Evolutionary conservation across 1,140 invertebrate species (phyloP), one percentile per base, ranked within the genome.

Genomic region (Cyclina sinensis): DNA sequence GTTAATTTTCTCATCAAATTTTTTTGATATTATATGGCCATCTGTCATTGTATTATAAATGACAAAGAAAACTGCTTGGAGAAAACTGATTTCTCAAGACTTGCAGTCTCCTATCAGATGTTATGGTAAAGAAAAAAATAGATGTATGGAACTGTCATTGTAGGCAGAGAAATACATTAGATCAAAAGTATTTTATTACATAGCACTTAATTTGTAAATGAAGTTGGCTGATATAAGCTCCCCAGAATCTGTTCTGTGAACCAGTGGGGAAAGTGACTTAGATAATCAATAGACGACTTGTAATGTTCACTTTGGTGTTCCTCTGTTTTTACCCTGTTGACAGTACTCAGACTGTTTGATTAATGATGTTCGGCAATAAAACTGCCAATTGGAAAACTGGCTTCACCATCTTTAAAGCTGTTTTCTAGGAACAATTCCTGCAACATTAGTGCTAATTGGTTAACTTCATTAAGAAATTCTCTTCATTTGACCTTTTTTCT

Each of bases 131-230:
- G n/a, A n/a, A 24, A 62, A 35, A 70, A 70, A 70, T 39, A 27
- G 12, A 70, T 70, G 37, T 12, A 35, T 18, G 32, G 37, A 70
- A 70, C 48, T 78, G 46, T 78, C 74, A 54, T 78, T 35, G 2
- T 4, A 57, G 43, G 59, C n/a, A 68, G 62, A 65, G 43, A 84
- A 84, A 73, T 84, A 73, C 82, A 73, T 70, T 32, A 70, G 65
- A 76, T 86, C 27, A 76, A 86, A n/a, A 48, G 74, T 78, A 86
- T 86, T 86, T 86, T 78, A 86, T 86, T 76, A 86, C 84, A 59
- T 78, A 65, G 51, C 54, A 86, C 84, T 86, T 86, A 86, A 86
- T 86, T 86, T 86, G 73, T 78, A 86, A 86, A 86, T 86, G 84
- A 86, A 86, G 43, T 57, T 65, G 74, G 79, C 35, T 48, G 70